Evolutionary conservation across 2,888 invertebrate genomes (phyloP), one percentile per base, ranked within the genome.

Genomic region (Leptinotarsa haldemani): DNA sequence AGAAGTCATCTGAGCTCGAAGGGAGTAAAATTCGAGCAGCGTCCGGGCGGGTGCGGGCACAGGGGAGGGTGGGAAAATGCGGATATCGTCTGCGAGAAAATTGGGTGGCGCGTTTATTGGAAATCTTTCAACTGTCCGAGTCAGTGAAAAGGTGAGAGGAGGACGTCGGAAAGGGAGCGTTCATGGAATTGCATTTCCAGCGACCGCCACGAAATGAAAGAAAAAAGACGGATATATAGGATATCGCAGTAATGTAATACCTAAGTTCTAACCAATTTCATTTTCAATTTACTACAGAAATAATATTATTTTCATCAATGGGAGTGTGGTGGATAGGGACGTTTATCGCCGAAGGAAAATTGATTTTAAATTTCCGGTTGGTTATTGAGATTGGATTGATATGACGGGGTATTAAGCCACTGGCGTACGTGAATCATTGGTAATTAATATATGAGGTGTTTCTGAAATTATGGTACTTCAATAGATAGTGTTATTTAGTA

Each of bases 81-180:
- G 85, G 85, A 85, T 86, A 86, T 85, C 84, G 83, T 78, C 81
- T 84, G 82, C 84, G 84, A 84, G 86, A 86, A 73, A 73, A 73
- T 73, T 73, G 73, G 73, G 70, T 73, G 50, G 70, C 85, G 85
- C 86, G 86, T 86, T 87, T 87, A 87, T 87, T 87, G 87, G 87
- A 87, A 87, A 87, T 87, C 87, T 87, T 87, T 87, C 87, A 87
- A 86, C 86, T 87, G 87, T 87, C 87, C 87, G 84, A 85, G 83
- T 83, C 81, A 83, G 78, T 80, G 83, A 81, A 84, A 83, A 84
- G 84, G 84, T 83, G 84, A 82, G 78, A 80, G 77, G 78, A 80
- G 67, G 30, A 68, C 80, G 80, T 58, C 58, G 69, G 79, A 80
- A 79, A 77, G 78, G 78, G 82, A 81, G 82, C 82, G 83, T 81